Conservation (phyloP, 2,797 vertebrate genomes). For the Onychomys torridus region DNA sequence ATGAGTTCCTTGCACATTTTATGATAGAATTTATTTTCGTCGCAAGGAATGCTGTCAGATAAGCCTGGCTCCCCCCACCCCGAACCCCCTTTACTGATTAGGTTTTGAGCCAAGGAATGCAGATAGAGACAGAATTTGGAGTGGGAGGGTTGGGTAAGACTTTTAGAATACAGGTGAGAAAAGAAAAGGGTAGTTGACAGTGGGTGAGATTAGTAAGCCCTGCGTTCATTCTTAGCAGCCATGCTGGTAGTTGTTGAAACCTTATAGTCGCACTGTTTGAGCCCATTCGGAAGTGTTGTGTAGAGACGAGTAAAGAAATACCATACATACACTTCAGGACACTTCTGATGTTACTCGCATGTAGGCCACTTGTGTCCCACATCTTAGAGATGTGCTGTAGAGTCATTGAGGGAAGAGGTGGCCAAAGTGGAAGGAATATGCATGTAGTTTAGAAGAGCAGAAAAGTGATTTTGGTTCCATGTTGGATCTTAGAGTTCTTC, state of each 20-base stretch:
- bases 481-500: background rate
- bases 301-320: slow-evolving; percentile 28
- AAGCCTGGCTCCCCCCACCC: background rate
- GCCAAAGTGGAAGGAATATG: background rate
- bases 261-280: background rate
- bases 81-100: background rate
- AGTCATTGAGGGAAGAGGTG: background rate
- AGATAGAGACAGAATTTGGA: background rate
- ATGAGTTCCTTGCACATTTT: background rate
- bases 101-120: background rate
- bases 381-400: background rate
- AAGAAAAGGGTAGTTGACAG: background rate
- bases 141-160: background rate
- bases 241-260: background rate
- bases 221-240: background rate
- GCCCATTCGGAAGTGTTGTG: slow-evolving; percentile 5
- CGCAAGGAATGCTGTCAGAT: background rate
- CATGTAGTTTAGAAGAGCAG: background rate
- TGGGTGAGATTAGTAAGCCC: rapidly evolving
- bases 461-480: background rate
- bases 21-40: background rate
- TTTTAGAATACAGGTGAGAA: background rate
- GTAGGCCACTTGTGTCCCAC: background rate
- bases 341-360: background rate
- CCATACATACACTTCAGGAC: background rate